Percentiles rank a stretch among this genome's conserved stretches.
Conservation (phyloP, 2,113 vertebrate genomes). For the Dipodomys stephensi region DNA sequence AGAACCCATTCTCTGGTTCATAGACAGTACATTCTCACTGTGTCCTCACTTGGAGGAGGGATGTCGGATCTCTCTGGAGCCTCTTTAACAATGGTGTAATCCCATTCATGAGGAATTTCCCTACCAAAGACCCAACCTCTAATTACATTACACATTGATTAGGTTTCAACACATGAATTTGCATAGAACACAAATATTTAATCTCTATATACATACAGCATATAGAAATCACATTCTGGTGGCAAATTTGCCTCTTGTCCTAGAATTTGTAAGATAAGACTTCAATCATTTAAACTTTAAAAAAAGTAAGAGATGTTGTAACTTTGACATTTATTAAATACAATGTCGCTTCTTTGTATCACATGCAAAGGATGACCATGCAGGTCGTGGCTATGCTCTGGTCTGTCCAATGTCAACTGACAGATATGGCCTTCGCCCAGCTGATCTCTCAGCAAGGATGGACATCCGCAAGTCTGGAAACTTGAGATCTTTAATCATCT, state of each 20-base stretch:
- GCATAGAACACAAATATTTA: neutral
- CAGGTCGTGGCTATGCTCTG: no score
- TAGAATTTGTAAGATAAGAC: conserved; percentile 22
- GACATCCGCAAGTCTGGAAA: neutral
- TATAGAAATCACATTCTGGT: neutral
- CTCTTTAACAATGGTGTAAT: no score
- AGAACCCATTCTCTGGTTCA: neutral
- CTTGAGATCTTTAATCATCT: neutral
- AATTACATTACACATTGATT: neutral
- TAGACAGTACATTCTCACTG: neutral
- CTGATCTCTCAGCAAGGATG: neutral
- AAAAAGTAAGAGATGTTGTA: neutral
- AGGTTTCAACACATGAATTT: neutral
- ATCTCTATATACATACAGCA: neutral
- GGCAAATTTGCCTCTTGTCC: conserved; percentile 6
- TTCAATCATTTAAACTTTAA: neutral
- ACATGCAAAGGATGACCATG: neutral
- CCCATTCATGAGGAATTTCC: neutral
- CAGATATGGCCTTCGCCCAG: neutral
- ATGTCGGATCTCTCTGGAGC: no score
- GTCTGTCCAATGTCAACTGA: neutral
- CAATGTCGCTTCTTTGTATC: conserved; percentile 22
- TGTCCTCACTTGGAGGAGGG: neutral
- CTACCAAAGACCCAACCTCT: neutral
- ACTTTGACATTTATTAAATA: neutral